Percentiles rank a stretch among this genome's conserved stretches.
Conservation (phyloP, 2,888 invertebrate genomes). For the Aspidiotus destructor region DNA sequence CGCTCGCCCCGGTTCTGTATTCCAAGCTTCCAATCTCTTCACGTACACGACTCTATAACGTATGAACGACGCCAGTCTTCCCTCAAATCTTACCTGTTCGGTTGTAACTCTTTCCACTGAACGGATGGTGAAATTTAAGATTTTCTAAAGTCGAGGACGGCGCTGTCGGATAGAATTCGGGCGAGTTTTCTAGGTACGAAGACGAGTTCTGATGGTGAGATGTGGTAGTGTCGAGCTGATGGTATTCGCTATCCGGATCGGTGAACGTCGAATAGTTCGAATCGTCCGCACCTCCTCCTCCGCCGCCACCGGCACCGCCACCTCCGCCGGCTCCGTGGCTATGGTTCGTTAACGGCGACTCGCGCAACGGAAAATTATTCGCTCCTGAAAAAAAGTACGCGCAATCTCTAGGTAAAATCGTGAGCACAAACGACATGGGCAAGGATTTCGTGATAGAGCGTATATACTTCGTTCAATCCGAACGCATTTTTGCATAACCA, state of each 20-base stretch:
- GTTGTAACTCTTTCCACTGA: constrained; percentile 28
- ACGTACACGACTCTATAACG: no score
- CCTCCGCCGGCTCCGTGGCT: constrained; percentile 36
- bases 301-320: constrained; percentile 39
- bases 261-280: constrained; percentile 27
- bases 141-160: constrained; percentile 45
- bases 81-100: constrained; percentile 10
- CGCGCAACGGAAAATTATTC: constrained; percentile 21
- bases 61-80: no score
- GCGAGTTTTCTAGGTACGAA: constrained; percentile 56
- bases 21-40: no score
- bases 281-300: constrained; percentile 26
- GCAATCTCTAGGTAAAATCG: no score
- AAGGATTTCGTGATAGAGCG: constrained; percentile 1
- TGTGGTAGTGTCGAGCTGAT: constrained; percentile 47
- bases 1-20: no score
- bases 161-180: constrained; percentile 61
- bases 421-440: no score
- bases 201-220: constrained; percentile 44
- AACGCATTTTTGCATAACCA: no score
- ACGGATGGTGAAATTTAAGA: constrained; percentile 60
- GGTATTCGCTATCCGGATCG: constrained; percentile 51
- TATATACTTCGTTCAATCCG: not conserved
- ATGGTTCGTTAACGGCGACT: constrained; percentile 36
- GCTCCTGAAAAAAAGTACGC: constrained; percentile 1